Evolutionary conservation across 2,797 vertebrate species (phyloP).

Genomic region (Hippoglossus hippoglossus): DNA sequence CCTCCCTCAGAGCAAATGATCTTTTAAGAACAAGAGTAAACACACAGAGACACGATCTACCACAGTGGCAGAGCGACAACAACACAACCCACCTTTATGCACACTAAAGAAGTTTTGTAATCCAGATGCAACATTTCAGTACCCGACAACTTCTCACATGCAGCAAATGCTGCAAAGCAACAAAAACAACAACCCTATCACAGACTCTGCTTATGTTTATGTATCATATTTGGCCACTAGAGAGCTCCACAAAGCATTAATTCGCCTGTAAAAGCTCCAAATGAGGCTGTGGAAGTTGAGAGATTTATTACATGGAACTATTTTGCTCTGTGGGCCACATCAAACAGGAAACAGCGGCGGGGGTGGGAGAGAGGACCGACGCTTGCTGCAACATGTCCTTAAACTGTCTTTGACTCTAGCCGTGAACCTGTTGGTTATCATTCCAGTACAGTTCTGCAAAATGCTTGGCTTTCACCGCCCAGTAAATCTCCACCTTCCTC

Average conservation of each 20-base stretch:
- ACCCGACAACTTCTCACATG: neutral
- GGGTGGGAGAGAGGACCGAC: neutral
- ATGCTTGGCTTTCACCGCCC: conserved; percentile 24
- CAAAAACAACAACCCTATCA: conserved; percentile 19
- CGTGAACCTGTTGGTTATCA: conserved; percentile 50
- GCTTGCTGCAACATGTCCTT: conserved; percentile 24
- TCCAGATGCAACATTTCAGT: conserved; percentile 1
- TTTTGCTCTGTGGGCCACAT: conserved; percentile 24
- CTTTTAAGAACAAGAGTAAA: conserved; percentile 17
- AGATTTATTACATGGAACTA: conserved; percentile 23
- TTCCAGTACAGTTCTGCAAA: conserved; percentile 34
- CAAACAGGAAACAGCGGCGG: conserved; percentile 43
- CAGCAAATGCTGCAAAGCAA: conserved; percentile 20
- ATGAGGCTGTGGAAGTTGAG: conserved; percentile 15
- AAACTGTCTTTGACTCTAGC: neutral
- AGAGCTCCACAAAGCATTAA: conserved; percentile 61
- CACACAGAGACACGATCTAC: neutral
- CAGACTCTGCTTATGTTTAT: conserved; percentile 25
- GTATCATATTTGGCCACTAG: conserved; percentile 65
- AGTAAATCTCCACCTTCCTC: conserved; percentile 31
- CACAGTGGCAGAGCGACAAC: neutral
- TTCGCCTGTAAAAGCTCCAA: neutral
- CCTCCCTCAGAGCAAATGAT: neutral
- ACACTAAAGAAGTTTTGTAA: neutral
- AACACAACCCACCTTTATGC: conserved; percentile 3